Percentiles rank a stretch among this genome's conserved stretches.
Evolutionary conservation across 2,113 vertebrate genomes (phyloP).

Genomic region (Aptenodytes patagonicus): DNA sequence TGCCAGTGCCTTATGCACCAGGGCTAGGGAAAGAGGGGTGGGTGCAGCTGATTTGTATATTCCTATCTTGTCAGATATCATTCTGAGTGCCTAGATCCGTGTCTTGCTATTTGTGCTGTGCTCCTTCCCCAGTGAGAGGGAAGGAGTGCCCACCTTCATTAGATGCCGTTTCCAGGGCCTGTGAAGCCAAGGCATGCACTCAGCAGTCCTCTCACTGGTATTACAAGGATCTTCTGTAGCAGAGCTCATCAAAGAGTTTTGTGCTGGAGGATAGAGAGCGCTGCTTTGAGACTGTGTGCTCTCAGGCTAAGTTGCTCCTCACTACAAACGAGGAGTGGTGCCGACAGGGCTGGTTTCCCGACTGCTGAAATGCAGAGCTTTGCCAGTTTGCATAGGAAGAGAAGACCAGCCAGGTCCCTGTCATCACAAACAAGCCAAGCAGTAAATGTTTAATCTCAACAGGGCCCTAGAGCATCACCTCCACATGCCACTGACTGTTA

Average conservation of each 20-base stretch:
- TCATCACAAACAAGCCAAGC: constrained; percentile 43
- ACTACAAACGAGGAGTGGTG: neutral
- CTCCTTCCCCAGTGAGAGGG: neutral
- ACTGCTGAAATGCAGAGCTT: neutral
- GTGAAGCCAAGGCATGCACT: neutral
- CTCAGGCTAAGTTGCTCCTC: neutral
- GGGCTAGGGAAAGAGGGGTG: neutral
- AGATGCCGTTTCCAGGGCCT: neutral
- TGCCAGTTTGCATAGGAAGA: neutral
- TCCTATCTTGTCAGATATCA: neutral
- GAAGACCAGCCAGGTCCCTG: constrained; percentile 15
- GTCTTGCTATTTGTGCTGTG: neutral
- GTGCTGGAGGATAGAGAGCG: neutral
- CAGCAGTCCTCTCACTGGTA: neutral
- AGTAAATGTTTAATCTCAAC: constrained; percentile 48
- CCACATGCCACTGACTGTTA: neutral
- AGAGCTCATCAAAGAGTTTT: constrained; percentile 30
- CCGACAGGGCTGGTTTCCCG: neutral
- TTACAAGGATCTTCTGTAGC: constrained; percentile 1
- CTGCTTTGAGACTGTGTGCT: neutral
- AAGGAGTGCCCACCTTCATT: neutral
- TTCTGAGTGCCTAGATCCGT: neutral
- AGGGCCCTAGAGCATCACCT: constrained; percentile 11
- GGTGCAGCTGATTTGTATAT: neutral
- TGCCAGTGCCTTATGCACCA: neutral